Base-by-base conservation (phyloP, 2,797 vertebrate species). In the Pachyuromys duprasi region DNA sequence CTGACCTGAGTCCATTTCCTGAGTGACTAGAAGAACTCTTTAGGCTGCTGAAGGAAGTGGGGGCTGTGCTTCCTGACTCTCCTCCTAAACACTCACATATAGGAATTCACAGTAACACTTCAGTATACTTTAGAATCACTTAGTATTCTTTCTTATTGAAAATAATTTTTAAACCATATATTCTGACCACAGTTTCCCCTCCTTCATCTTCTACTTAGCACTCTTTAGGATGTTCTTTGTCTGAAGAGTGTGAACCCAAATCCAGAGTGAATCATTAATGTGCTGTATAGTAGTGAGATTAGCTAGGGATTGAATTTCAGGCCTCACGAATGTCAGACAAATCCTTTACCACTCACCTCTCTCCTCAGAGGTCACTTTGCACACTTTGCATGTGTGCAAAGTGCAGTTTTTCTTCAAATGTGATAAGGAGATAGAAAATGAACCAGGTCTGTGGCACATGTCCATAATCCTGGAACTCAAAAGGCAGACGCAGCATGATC, bases 141-240 rank as follows among this genome's bases (percentile, higher is more conserved):
- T 91, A 74, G 18, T 74, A 65, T 94, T 95, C 57, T 91, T 95
- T 72, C 31, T 49, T 49, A 45, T 45, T 45, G 24, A 57, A 57
- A 57, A 57, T 57, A 18, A 57, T 57, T 57, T 57, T 14, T 57
- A 39, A 39, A 72, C 42, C 22, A 8, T 80, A 24, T 80, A 80
- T 57, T 80, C 78, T 80, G 78, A 57, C 36, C 20, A 36, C 11
- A 24, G 78, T 57, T 24, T 80, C 20, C 28, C 11, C 53, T 80
- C 53, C 79, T 1, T 26, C 39, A 28, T 13, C 39, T 60, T 24
- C 57, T 81, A 39, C n/a, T 39, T 93, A 69, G 28, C 62, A 63
- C 90, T 96, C 67, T 91, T 95, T 65, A 95, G 78, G 24, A 49
- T 89, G 20, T 33, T 91, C 39, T 60, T 94, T 92, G 60, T 84